These are phyloP conservation scores for Trichopoda pennipes DNA, from an alignment of 2,888 invertebrate genomes.

Conservation along the genomic window DNA sequence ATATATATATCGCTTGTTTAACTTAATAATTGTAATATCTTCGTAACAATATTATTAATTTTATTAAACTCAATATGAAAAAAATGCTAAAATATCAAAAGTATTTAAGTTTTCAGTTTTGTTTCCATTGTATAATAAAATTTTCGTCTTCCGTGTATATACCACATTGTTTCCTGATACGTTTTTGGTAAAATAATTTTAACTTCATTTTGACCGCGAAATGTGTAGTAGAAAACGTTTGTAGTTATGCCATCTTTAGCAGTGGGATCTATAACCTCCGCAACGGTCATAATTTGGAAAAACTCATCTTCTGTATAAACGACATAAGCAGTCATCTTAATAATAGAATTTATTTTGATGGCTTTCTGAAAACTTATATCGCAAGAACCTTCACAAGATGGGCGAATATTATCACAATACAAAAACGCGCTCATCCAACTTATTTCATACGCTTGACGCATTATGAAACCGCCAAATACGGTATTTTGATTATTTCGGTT, in stretches of 20 bases:
- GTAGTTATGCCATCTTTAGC: constrained; percentile 84
- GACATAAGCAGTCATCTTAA: constrained; percentile 86
- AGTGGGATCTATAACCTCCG: constrained; percentile 83
- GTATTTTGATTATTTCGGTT: constrained; percentile 88
- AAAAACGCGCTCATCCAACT: constrained; percentile 85
- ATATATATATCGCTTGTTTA: too few species aligned
- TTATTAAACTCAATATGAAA: too few species aligned
- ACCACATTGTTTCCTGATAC: constrained; percentile 86
- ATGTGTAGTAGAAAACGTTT: constrained; percentile 89
- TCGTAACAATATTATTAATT: too few species aligned
- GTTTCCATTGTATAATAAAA: constrained; percentile 80
- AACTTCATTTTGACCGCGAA: constrained; percentile 82
- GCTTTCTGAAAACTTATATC: constrained; percentile 87
- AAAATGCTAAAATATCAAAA: too few species aligned
- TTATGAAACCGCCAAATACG: constrained; percentile 89
- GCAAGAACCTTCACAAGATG: constrained; percentile 84
- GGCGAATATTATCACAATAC: constrained; percentile 82
- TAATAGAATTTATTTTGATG: constrained; percentile 86
- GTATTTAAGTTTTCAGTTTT: not conserved
- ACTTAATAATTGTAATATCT: too few species aligned
- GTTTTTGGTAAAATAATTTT: constrained; percentile 84
- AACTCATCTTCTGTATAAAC: constrained; percentile 82
- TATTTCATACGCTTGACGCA: constrained; percentile 88
- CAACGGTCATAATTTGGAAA: constrained; percentile 86
- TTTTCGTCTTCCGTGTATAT: constrained; percentile 83